A percentile compares a stretch with the other conserved stretches of the same genome.
These are phyloP conservation scores for Anoncus sp. DNA, from an alignment of 2,888 invertebrate species.

Conservation along the genomic window DNA sequence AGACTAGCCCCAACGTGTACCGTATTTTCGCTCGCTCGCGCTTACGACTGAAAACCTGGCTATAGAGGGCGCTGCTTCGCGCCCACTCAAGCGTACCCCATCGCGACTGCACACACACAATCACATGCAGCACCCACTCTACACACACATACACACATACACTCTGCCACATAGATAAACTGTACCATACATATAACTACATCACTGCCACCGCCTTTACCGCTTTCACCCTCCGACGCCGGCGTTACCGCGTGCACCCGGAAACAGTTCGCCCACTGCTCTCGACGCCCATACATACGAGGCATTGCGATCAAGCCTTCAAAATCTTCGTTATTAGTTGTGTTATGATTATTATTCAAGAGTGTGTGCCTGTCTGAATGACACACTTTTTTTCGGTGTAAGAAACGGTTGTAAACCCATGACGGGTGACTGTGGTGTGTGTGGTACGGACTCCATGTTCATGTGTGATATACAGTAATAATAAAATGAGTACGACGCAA, in stretches of 20 bases:
- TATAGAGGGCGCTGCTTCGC: conserved; percentile 59
- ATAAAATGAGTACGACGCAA: not conserved
- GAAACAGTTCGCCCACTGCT: conserved; percentile 58
- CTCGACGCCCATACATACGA: conserved; percentile 34
- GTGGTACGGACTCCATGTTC: not conserved
- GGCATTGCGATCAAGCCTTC: not conserved
- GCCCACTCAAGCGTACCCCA: conserved; percentile 16
- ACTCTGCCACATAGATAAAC: conserved; percentile 13
- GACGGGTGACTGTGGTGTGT: not conserved
- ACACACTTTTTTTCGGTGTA: not conserved
- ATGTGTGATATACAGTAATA: not conserved
- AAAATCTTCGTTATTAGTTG: not conserved
- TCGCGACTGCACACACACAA: conserved; percentile 1
- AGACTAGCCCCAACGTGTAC: conserved; percentile 75
- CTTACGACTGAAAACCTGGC: conserved; percentile 49
- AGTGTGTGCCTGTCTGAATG: not conserved
- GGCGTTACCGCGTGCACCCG: conserved; percentile 58
- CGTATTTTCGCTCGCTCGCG: conserved; percentile 73
- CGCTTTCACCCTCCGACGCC: conserved; percentile 44
- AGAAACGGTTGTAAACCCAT: not conserved
- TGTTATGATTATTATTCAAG: not conserved
- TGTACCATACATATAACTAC: conserved; percentile 2
- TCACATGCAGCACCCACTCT: conserved; percentile 8
- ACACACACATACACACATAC: not conserved
- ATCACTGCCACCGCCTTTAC: conserved; percentile 42